A percentile compares a stretch with the other conserved stretches of the same genome.
phyloP scores from a whole-genome alignment of 2,888 invertebrate genomes.

The Maniola hyperantus region DNA sequence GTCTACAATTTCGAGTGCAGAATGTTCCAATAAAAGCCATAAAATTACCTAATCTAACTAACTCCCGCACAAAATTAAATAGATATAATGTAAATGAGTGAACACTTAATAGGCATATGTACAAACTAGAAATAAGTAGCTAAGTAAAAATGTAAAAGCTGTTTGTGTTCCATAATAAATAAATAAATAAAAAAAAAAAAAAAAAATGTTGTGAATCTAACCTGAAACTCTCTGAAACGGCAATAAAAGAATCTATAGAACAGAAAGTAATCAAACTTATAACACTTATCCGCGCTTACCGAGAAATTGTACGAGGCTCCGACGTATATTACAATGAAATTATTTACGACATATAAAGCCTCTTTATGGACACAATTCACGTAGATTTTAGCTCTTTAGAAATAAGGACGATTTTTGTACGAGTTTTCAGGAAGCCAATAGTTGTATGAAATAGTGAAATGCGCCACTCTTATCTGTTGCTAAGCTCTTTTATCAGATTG shows the following conservation, averaged over 20 bases:
- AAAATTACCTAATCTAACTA: too few relatives aligned
- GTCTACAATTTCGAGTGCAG: too few relatives aligned
- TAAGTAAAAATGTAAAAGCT: too few relatives aligned
- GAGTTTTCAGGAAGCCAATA: conserved; percentile 4
- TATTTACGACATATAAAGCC: conserved; percentile 20
- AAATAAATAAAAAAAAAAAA: too few relatives aligned
- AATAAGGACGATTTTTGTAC: conserved; percentile 12
- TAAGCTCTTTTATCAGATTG: conserved; percentile 37
- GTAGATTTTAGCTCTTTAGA: not conserved
- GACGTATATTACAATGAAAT: conserved; percentile 32
- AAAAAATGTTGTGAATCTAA: not conserved
- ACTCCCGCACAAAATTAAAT: too few relatives aligned
- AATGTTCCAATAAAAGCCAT: too few relatives aligned
- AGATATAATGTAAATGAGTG: too few relatives aligned
- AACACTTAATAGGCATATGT: too few relatives aligned
- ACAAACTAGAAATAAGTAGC: too few relatives aligned
- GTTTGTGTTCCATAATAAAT: too few relatives aligned
- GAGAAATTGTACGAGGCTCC: conserved; percentile 25
- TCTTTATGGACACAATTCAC: not conserved
- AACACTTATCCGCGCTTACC: conserved; percentile 32
- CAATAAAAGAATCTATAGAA: conserved; percentile 24
- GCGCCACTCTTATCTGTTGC: conserved; percentile 34
- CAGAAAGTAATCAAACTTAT: conserved; percentile 22
- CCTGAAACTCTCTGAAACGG: not conserved
- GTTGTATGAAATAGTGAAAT: conserved; percentile 29